phyloP scores from a whole-genome alignment of 2,797 vertebrate species.

The Poecile montanus region DNA sequence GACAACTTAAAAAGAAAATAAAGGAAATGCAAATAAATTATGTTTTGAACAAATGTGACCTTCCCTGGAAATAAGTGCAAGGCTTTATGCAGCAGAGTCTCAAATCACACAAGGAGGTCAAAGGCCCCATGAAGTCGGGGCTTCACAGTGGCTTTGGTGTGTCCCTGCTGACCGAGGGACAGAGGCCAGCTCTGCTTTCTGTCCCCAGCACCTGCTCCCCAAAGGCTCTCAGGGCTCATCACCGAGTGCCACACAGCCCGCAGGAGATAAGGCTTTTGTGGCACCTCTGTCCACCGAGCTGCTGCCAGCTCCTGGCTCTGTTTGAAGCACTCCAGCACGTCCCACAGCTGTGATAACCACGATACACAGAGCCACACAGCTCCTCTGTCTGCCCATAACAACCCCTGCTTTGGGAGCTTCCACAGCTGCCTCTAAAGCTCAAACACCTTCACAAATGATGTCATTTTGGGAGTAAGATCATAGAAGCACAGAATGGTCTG shows the following conservation, averaged over 20 bases:
- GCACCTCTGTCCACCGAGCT: not conserved
- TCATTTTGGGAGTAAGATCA: not conserved
- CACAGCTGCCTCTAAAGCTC: not conserved
- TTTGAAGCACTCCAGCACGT: not conserved
- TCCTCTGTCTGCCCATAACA: not conserved
- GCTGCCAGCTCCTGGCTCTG: not conserved
- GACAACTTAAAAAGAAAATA: conserved; percentile 12
- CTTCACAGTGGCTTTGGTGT: not conserved
- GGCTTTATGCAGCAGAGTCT: not conserved
- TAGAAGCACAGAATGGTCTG: not conserved
- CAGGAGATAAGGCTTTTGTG: not conserved
- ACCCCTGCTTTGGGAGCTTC: not conserved
- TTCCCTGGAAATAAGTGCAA: not conserved
- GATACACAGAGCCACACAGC: accelerated
- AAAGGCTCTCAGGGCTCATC: not conserved
- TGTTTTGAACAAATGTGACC: not conserved
- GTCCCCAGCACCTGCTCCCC: not conserved
- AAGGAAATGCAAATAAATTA: not conserved
- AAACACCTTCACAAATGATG: not conserved
- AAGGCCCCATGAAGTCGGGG: not conserved
- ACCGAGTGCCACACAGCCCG: not conserved
- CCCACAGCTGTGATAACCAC: not conserved
- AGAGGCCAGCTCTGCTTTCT: not conserved
- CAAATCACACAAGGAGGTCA: not conserved
- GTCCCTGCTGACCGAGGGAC: not conserved